A percentile compares a stretch with the other conserved stretches of the same genome.
phyloP scores from a whole-genome alignment of 2,113 vertebrate species.

The Takifugu bimaculatus region DNA sequence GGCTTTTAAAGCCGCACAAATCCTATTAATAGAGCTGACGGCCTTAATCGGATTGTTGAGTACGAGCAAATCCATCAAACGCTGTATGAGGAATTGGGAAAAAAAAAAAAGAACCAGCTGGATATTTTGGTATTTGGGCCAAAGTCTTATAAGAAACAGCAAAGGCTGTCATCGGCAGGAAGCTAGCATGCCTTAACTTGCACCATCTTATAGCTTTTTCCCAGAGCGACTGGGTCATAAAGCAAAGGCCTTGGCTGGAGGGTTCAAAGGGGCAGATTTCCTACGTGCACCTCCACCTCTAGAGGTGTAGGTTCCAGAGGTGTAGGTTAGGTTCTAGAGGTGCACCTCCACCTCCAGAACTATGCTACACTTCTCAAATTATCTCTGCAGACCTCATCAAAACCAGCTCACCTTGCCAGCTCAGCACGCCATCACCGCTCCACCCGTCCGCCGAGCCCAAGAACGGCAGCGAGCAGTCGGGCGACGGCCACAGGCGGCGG shows the following conservation, averaged over 20 bases:
- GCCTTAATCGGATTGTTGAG: conserved; percentile 23
- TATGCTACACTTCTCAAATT: too few relatives aligned
- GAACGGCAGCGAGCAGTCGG: conserved; percentile 56
- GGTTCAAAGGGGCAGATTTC: conserved; percentile 58
- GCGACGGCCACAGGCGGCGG: conserved; percentile 72
- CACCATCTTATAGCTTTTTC: conserved; percentile 59
- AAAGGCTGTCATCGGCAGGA: conserved; percentile 63
- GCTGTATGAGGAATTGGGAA: conserved; percentile 31
- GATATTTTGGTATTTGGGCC: conserved; percentile 65
- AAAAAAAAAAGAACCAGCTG: conserved; percentile 58
- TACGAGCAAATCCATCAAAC: conserved; percentile 11
- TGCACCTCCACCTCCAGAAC: too few relatives aligned
- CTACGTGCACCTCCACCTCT: conserved; percentile 10
- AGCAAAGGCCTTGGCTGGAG: conserved; percentile 54
- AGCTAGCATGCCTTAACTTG: conserved; percentile 63
- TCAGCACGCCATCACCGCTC: conserved; percentile 61
- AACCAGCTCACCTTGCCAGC: conserved; percentile 75
- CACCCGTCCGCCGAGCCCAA: conserved; percentile 59
- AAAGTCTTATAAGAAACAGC: conserved; percentile 59
- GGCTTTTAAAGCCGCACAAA: conserved; percentile 34
- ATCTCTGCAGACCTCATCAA: conserved; percentile 77
- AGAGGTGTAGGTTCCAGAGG: too few relatives aligned
- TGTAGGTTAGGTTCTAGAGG: too few relatives aligned
- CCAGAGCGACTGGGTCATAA: conserved; percentile 72
- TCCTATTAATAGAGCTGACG: conserved; percentile 37